Percentiles rank a stretch among this genome's conserved stretches.
Evolutionary conservation across 2,888 invertebrate species (phyloP).

Genomic region (Amorpha juglandis): DNA sequence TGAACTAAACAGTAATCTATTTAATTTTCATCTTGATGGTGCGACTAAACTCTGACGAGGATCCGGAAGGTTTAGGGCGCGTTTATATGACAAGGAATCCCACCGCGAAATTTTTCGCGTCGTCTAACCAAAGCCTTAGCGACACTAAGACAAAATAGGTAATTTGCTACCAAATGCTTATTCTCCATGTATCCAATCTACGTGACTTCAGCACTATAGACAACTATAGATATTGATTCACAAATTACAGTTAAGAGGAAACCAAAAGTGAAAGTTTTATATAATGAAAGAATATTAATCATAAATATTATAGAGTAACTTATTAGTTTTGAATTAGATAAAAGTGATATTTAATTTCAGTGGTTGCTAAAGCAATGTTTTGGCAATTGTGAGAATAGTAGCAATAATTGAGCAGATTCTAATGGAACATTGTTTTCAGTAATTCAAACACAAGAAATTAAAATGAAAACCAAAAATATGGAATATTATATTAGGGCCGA

Average conservation of each 20-base stretch:
- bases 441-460: not conserved
- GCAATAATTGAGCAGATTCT: not conserved
- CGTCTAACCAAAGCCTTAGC: too few species aligned
- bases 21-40: too few species aligned
- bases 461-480: not conserved
- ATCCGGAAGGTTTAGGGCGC: too few species aligned
- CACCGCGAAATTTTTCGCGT: too few species aligned
- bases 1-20: too few species aligned
- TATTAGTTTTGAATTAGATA: constrained; percentile 9
- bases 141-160: too few species aligned
- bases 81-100: too few species aligned
- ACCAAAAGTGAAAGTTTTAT: constrained; percentile 13
- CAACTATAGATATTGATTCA: not conserved
- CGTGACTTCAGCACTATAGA: not conserved
- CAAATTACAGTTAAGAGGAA: not conserved
- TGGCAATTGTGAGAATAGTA: not conserved
- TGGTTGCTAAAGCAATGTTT: not conserved
- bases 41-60: too few species aligned
- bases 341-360: not conserved
- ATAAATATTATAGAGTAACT: constrained; percentile 7
- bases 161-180: too few species aligned
- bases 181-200: not conserved
- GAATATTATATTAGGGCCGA: too few species aligned
- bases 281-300: constrained; percentile 17
- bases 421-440: not conserved